Base-by-base conservation (phyloP, 37 sponge, comb jelly and placozoan genomes). In the Agelas oroides region DNA sequence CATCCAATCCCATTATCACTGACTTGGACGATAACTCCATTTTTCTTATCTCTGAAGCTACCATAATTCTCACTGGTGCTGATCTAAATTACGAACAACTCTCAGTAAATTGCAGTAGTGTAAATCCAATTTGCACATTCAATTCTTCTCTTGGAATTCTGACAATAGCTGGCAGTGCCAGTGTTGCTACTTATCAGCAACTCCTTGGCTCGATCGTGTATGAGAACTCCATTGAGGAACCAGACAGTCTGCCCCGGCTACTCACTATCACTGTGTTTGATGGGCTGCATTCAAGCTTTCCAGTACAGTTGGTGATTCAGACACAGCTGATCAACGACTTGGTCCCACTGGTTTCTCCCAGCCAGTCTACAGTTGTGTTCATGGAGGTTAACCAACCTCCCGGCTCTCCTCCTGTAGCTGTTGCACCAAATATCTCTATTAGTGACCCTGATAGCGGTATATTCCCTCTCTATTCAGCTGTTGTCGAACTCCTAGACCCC, bases 281-380 rank as follows among this genome's bases (percentile, higher is more conserved):
- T 68, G 91, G 91, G 0, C 2, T 71, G 37, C 55, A 54, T 36
- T 0, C 3, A 35, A 85, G 86, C 21, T 3, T 30, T 21, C 55
- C 75, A 31, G 79, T 65, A 0, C 38, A 17, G n/a, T 77, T 90
- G 31, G 59, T 23, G 62, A 80, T 90, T 53, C 31, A 58, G 12
- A 80, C 75, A 8, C 38, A 38, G 54, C 82, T 80, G 0, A 75
- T 85, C 52, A 90, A 90, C 58, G 91, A 90, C 64, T 76, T 85
- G 52, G 36, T 70, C 0, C 91, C 91, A 20, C 30, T 75, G 30
- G 25, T 81, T n/a, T 12, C 34, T 25, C 74, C 87, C 13, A 71
- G 11, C 27, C 56, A 73, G 20, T 46, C 65, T 17, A 52, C 34
- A 30, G 91, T 76, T 1, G 27, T 75, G 8, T 90, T 85, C 63